Conservation (phyloP, 2,888 invertebrate species). For the Crematogaster levior region DNA sequence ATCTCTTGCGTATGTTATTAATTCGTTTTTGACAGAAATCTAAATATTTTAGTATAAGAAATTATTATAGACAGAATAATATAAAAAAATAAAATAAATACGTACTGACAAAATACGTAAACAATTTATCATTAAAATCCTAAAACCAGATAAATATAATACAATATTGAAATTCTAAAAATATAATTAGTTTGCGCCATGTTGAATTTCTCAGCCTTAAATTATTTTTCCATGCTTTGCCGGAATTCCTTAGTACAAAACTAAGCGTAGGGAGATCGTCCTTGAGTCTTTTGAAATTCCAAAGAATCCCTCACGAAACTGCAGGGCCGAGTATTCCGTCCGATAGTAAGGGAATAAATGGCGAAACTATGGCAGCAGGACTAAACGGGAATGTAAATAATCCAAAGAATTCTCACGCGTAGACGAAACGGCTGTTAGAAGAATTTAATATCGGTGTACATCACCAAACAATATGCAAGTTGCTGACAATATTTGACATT, state of each 20-base stretch:
- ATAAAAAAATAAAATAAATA: slow-evolving; percentile 3
- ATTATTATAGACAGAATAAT: not conserved
- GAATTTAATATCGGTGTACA: slow-evolving; percentile 71
- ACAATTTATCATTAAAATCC: not conserved
- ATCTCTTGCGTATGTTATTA: not conserved
- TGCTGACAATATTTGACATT: slow-evolving; percentile 57
- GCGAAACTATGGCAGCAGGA: slow-evolving; percentile 47
- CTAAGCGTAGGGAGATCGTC: not conserved
- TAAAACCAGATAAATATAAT: not conserved
- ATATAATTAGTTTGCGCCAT: not conserved
- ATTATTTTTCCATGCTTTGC: not conserved
- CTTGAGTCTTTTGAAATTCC: slow-evolving; percentile 22
- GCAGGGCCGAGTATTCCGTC: slow-evolving; percentile 35
- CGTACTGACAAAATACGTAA: not conserved
- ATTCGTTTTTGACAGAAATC: not conserved
- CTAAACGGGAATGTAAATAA: slow-evolving; percentile 57
- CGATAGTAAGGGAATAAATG: slow-evolving; percentile 52
- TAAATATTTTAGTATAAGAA: not conserved
- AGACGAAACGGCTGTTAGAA: slow-evolving; percentile 53
- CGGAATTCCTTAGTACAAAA: slow-evolving; percentile 17
- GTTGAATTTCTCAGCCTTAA: not conserved
- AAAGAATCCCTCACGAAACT: slow-evolving; percentile 33
- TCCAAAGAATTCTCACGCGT: slow-evolving; percentile 57
- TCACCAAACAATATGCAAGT: slow-evolving; percentile 48
- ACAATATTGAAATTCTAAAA: not conserved